Evolutionary conservation across 2,888 invertebrate genomes (phyloP), one percentile per base, ranked within the genome.

Genomic region (Cataglyphis cursor): DNA sequence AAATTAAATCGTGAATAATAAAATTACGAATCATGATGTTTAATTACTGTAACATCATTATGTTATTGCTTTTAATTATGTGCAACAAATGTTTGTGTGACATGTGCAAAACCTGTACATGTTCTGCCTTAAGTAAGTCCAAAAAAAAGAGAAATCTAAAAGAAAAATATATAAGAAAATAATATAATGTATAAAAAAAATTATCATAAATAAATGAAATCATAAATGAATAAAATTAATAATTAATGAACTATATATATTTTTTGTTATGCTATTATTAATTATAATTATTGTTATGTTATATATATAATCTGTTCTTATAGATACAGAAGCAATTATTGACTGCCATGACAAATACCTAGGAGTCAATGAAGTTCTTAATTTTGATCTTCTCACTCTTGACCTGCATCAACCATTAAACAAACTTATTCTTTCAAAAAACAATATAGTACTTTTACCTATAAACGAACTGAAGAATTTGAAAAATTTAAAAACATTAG

Each of bases 391-490:
- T 1, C 38, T 92, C 18, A 89, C 89, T 28, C 95, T 96, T 88
- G 94, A 93, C 54, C 95, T 95, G 15, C 92, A 95, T 0, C 93
- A 94, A 21, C 95, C 93, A 85, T 86, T 96, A 62, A 95, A 95
- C 88, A 93, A 94, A 61, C 94, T 96, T 0, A 95, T 95, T n/a
- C 94, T 96, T 84, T 94, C 95, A 0, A 95, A 95, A 84, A 96
- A 96, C 88, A 95, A 95, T 28, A 94, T 96, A 5, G 91, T 93
- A 0, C 94, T 94, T 51, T 92, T 96, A 87, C 95, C 96, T 0
- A 94, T 95, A 0, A 96, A 96, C 85, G 92, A 96, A 0, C 95
- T 96, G 87, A 95, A 95, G 0, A 95, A 95, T 9, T 93, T 96
- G 31, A 92, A 93, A 6, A 83, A 87, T 0, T 89, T 96, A 12